Conservation (phyloP, 2,888 invertebrate genomes). For the Aspidapion aeneum region DNA sequence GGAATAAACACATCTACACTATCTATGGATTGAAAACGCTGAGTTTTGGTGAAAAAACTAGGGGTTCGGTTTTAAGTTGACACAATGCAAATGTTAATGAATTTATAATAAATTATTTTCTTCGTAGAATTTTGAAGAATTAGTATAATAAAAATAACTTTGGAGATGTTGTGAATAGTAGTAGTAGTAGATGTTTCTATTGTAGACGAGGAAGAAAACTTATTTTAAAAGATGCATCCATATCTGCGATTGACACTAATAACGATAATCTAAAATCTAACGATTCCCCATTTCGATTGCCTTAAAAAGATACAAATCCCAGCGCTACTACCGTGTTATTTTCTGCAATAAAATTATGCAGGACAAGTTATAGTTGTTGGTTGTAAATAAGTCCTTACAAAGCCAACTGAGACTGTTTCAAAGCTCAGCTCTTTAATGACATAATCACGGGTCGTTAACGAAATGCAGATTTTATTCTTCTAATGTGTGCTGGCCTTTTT, state of each 20-base stretch:
- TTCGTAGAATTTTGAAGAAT: too few relatives aligned
- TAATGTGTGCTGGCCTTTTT: background rate
- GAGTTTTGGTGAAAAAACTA: too few relatives aligned
- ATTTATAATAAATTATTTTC: too few relatives aligned
- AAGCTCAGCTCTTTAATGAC: background rate
- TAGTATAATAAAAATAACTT: too few relatives aligned
- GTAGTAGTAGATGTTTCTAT: too few relatives aligned
- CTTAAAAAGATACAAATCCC: background rate
- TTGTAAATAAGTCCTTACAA: constrained; percentile 4
- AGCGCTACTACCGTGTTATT: constrained; percentile 13
- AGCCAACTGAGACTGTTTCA: background rate
- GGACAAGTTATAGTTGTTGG: constrained; percentile 10
- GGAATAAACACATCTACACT: too few relatives aligned
- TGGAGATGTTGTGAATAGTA: too few relatives aligned
- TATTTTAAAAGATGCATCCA: too few relatives aligned
- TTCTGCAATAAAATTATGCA: constrained; percentile 19
- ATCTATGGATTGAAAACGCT: too few relatives aligned
- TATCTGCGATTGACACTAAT: background rate
- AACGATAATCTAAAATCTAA: background rate
- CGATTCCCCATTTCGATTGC: background rate
- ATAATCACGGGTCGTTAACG: background rate
- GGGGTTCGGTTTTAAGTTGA: too few relatives aligned
- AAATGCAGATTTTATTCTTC: background rate
- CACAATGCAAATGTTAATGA: too few relatives aligned
- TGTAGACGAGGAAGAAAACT: too few relatives aligned